phyloP scores from a whole-genome alignment of 2,113 vertebrate species.

The Dipodomys spectabilis region DNA sequence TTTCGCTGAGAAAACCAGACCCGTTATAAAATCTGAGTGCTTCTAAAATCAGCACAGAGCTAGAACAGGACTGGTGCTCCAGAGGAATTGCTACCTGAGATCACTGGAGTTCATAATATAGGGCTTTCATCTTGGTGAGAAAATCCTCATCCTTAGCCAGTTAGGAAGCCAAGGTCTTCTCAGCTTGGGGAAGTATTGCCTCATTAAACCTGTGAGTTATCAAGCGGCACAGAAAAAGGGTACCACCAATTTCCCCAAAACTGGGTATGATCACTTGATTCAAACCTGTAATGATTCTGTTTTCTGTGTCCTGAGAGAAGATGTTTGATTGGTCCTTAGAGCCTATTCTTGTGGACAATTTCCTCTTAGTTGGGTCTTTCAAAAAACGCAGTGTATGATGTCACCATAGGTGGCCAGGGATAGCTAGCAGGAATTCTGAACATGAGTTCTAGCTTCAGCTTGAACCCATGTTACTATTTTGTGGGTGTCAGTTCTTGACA shows the following conservation, averaged over 20 bases:
- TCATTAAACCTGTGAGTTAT: not conserved
- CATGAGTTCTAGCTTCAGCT: not conserved
- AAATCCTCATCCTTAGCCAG: not conserved
- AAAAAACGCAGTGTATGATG: not conserved
- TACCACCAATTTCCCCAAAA: conserved; percentile 28
- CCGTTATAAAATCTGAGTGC: accelerated
- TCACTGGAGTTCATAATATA: conserved; percentile 5
- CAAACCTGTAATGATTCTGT: conserved; percentile 18
- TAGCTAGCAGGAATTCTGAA: not conserved
- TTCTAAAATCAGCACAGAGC: not conserved
- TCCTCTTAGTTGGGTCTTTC: not conserved
- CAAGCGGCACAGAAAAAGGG: conserved; percentile 16
- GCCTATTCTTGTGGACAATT: not conserved
- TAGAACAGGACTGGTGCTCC: not conserved
- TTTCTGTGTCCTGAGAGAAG: not conserved
- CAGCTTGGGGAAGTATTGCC: conserved; percentile 21
- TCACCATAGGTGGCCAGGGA: not conserved
- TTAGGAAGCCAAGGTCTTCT: conserved; percentile 12
- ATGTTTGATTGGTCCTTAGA: not conserved
- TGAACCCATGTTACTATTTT: not conserved
- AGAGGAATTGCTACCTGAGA: not conserved
- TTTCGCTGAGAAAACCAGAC: not conserved
- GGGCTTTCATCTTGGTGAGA: conserved; percentile 6
- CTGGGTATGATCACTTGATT: not conserved
- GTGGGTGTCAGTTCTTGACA: too few species aligned